Evolutionary conservation across 2,113 vertebrate species (phyloP).

Genomic region (Malurus cyaneus): DNA sequence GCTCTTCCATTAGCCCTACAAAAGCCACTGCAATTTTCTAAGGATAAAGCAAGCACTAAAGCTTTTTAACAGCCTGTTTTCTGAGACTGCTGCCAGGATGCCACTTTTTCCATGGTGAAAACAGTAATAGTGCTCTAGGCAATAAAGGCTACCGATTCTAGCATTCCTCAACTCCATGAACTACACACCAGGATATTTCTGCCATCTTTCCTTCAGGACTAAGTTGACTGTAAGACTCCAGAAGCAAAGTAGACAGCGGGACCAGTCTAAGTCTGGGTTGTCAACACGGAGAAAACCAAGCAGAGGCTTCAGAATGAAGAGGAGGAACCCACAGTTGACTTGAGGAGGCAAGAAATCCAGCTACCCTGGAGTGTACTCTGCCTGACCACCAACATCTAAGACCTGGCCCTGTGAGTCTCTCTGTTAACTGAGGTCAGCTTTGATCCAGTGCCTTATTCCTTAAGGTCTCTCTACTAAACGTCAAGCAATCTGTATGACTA

Average conservation of each 20-base stretch:
- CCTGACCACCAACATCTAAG: neutral
- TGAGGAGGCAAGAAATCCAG: constrained; percentile 68
- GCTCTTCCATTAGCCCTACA: neutral
- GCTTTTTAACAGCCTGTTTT: neutral
- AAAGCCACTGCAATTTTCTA: neutral
- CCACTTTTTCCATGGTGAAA: neutral
- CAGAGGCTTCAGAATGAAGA: constrained; percentile 76
- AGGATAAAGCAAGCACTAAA: neutral
- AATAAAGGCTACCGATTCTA: neutral
- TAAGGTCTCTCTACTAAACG: neutral
- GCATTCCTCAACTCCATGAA: neutral
- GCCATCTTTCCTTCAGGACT: neutral
- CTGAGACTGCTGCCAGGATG: neutral
- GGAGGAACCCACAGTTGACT: constrained; percentile 72
- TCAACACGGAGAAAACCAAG: constrained; percentile 74
- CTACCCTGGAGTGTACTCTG: neutral
- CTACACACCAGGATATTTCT: neutral
- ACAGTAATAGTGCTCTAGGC: neutral
- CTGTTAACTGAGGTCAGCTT: neutral
- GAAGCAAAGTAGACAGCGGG: constrained; percentile 73
- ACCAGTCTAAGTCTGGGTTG: constrained; percentile 63
- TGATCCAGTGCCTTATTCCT: neutral
- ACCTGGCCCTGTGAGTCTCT: neutral
- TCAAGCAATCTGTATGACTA: neutral
- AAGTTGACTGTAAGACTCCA: constrained; percentile 72